Conservation (phyloP, 2,888 invertebrate species). For the Leucophenga montana region DNA sequence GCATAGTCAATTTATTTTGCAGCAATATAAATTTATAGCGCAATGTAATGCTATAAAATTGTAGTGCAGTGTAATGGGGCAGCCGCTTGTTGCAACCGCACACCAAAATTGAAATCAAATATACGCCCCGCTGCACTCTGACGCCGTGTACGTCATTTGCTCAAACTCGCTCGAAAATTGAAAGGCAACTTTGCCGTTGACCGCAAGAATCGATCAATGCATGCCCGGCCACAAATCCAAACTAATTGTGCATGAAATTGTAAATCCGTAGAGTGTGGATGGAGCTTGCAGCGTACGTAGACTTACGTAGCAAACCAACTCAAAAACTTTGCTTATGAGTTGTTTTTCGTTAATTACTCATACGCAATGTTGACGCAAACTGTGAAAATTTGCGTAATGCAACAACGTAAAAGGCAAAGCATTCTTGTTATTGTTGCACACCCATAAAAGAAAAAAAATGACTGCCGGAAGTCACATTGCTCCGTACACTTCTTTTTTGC, state of each 20-base stretch:
- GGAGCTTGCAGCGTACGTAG: background rate
- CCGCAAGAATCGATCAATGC: slow-evolving; percentile 25
- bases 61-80: background rate
- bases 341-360: slow-evolving; percentile 25
- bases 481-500: background rate
- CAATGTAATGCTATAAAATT: slow-evolving; percentile 12
- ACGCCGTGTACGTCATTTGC: no score
- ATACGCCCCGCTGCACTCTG: background rate
- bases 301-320: background rate
- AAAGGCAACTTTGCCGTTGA: background rate
- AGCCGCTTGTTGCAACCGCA: background rate
- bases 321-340: slow-evolving; percentile 10
- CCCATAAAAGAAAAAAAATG: no score
- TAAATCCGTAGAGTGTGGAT: background rate
- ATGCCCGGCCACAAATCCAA: slow-evolving; percentile 15
- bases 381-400: background rate
- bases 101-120: background rate
- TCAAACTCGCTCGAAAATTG: no score
- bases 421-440: no score
- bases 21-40: no score
- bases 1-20: slow-evolving; percentile 12
- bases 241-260: slow-evolving; percentile 27
- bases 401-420: background rate
- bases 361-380: background rate
- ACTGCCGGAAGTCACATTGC: slow-evolving; percentile 1